These are phyloP conservation scores for Thecophora atra DNA, from an alignment of 2,888 invertebrate species.

Conservation along the genomic window DNA sequence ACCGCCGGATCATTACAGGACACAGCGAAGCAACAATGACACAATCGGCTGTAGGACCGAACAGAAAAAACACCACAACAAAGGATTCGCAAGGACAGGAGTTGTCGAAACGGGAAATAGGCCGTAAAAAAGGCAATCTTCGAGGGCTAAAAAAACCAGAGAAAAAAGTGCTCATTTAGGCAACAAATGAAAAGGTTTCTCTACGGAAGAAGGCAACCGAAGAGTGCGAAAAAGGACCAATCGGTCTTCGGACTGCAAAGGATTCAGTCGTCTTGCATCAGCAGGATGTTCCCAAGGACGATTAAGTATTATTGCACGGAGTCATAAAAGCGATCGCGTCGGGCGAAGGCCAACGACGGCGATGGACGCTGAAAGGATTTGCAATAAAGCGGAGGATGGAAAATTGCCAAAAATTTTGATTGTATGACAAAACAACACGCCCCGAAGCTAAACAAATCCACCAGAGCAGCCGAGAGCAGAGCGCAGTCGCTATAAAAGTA, in stretches of 20 bases:
- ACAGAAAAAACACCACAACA: conserved; percentile 31
- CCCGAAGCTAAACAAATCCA: conserved; percentile 46
- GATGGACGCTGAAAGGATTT: conserved; percentile 16
- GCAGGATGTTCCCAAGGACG: background rate
- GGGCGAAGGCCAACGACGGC: conserved; percentile 9
- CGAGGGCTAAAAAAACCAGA: background rate
- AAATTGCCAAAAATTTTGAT: conserved; percentile 62
- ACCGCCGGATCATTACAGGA: conserved; percentile 30
- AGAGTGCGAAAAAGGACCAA: conserved; percentile 1
- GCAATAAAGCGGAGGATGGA: background rate
- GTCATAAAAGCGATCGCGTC: conserved; percentile 22
- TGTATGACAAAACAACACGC: conserved; percentile 60
- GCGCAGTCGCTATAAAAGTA: no score
- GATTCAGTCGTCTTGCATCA: background rate
- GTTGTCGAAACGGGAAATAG: background rate
- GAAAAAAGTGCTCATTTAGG: background rate
- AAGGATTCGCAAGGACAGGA: conserved; percentile 36
- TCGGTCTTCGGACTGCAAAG: background rate
- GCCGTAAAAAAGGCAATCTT: conserved; percentile 2
- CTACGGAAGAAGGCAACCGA: background rate
- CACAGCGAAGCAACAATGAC: conserved; percentile 18
- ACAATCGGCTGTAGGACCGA: conserved; percentile 10
- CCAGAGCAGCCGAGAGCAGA: background rate
- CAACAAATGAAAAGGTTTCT: conserved; percentile 6
- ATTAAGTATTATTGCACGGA: conserved; percentile 7